A percentile compares a stretch with the other conserved stretches of the same genome.
These are phyloP conservation scores for Physeter macrocephalus DNA, from an alignment of 2,113 vertebrate species.

Conservation along the genomic window DNA sequence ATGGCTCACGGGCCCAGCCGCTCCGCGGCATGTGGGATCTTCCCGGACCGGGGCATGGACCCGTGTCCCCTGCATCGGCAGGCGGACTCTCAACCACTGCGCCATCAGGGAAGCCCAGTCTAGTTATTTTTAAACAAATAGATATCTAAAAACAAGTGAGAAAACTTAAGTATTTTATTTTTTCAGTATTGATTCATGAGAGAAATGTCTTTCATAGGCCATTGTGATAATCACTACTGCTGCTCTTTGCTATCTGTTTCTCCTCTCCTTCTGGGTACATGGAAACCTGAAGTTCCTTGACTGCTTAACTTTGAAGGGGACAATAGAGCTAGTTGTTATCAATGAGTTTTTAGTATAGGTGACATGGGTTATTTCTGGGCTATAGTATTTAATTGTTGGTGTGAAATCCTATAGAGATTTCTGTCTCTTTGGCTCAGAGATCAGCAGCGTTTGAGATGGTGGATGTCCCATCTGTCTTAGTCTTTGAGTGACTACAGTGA, in stretches of 20 bases:
- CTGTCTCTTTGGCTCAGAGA: not conserved
- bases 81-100: too few species aligned
- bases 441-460: not conserved
- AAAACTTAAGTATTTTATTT: not conserved
- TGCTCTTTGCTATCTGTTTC: not conserved
- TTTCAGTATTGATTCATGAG: not conserved
- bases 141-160: not conserved
- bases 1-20: too few species aligned
- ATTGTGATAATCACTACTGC: not conserved
- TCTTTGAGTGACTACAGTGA: not conserved
- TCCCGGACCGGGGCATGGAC: too few species aligned
- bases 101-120: too few species aligned
- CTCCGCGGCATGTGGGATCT: too few species aligned
- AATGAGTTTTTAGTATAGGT: not conserved
- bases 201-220: not conserved
- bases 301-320: not conserved
- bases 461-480: not conserved
- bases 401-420: not conserved
- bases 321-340: not conserved
- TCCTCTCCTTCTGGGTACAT: not conserved
- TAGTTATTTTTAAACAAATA: not conserved
- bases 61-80: too few species aligned
- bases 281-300: not conserved
- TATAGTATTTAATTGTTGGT: not conserved
- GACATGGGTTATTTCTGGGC: not conserved